Evolutionary conservation across 2,113 vertebrate species (phyloP).

Genomic region (Stictonetta naevosa): DNA sequence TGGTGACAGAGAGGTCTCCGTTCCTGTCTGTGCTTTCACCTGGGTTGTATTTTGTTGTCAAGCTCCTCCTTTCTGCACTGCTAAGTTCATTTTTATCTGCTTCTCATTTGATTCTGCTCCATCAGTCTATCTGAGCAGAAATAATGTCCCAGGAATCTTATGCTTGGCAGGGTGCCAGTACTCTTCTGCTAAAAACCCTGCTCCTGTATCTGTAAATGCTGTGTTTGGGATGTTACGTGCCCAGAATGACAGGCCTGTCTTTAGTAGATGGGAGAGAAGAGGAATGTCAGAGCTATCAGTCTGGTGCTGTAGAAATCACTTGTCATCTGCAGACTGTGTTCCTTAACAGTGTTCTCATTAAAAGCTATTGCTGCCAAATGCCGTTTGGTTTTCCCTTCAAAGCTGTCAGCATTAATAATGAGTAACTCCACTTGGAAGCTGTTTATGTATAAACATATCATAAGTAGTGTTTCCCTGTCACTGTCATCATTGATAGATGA

Average conservation of each 20-base stretch:
- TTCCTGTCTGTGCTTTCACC: background rate
- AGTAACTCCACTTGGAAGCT: constrained; percentile 20
- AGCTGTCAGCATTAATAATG: constrained; percentile 31
- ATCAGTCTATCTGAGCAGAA: background rate
- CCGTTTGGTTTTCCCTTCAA: background rate
- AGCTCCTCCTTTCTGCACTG: background rate
- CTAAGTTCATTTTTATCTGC: background rate
- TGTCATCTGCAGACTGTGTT: background rate
- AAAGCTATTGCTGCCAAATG: background rate
- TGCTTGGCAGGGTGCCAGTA: background rate
- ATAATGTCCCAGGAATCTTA: background rate
- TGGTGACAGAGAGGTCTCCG: background rate
- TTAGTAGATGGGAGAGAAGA: background rate
- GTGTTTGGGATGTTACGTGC: background rate
- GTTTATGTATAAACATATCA: constrained; percentile 20
- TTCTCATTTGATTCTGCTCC: background rate
- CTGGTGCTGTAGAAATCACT: constrained; percentile 19
- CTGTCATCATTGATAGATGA: background rate
- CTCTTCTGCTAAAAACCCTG: background rate
- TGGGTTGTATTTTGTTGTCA: background rate
- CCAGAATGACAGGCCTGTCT: constrained; percentile 12
- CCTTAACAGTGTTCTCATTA: constrained; percentile 4
- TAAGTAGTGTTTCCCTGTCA: background rate
- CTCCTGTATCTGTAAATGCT: background rate
- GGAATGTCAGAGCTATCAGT: background rate